Evolutionary conservation across 2,888 invertebrate species (phyloP), one percentile per base, ranked within the genome.

Genomic region (Acanthosepion esculentum): DNA sequence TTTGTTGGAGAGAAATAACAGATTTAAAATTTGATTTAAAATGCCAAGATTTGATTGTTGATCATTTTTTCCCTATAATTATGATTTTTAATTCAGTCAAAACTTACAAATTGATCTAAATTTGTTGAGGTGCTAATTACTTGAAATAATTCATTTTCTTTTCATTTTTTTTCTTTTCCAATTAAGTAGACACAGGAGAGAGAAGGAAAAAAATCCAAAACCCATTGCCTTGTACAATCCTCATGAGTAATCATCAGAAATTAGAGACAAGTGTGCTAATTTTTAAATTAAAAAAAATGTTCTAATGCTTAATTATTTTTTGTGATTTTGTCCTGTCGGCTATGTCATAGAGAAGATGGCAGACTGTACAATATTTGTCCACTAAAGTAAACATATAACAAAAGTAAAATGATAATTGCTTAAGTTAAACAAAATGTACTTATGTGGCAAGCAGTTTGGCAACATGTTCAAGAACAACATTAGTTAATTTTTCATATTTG

Each of bases 71-170:
- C 78, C 33, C n/a, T 33, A 78, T 78, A 78, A 78, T 78, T 78
- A 78, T 78, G 78, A 78, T 78, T 78, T 78, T 78, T 78, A 78
- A 78, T 78, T 78, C 78, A 78, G n/a, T 78, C 78, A 78, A 78
- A 78, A 78, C 78, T 78, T 78, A 78, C 78, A 78, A 78, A 78
- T 78, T 78, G 78, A 78, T 78, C 78, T 78, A 78, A 78, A 78
- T 78, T 78, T n/a, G 78, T 78, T 33, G 78, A 78, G 78, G 78
- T 78, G 78, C 78, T 78, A 78, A 78, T 78, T 78, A 33, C 78
- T 78, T 78, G 78, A 78, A 78, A 78, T 78, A 78, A 78, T 78
- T 78, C 78, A 78, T 78, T 78, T 78, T 78, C 78, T 78, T 78
- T 78, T 78, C 78, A n/a, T 33, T 78, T 78, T 78, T 78, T 78